These are phyloP conservation scores for rat (Rattus norvegicus) DNA, from an alignment of 2,113 vertebrate species.

Conservation along the genomic window GRCr8 NC_086026.1:50063501-50064000, in stretches of 20 bases:
- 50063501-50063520: background rate
- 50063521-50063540: slow-evolving; percentile 6
- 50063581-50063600: slow-evolving; percentile 35
- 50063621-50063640: slow-evolving; percentile 73
- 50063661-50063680: slow-evolving; percentile 58
- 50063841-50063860: slow-evolving; percentile 29
- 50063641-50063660: slow-evolving; percentile 62
- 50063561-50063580: slow-evolving; percentile 48
- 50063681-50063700: slow-evolving; percentile 74
- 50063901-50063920: background rate
- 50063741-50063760: slow-evolving; percentile 51
- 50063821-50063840: slow-evolving; percentile 23
- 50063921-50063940: background rate
- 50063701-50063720: slow-evolving; percentile 45
- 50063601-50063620: slow-evolving; percentile 56
- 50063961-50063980: slow-evolving; percentile 32
- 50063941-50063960: slow-evolving; percentile 41
- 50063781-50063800: slow-evolving; percentile 33
- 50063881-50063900: background rate
- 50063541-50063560: background rate
- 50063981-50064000: slow-evolving; percentile 36
- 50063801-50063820: slow-evolving; percentile 47
- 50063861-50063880: slow-evolving; percentile 30
- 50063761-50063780: background rate
- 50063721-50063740: background rate